Conservation (phyloP, 2,797 vertebrate genomes). For the Neosilurus hyrtlii region DNA sequence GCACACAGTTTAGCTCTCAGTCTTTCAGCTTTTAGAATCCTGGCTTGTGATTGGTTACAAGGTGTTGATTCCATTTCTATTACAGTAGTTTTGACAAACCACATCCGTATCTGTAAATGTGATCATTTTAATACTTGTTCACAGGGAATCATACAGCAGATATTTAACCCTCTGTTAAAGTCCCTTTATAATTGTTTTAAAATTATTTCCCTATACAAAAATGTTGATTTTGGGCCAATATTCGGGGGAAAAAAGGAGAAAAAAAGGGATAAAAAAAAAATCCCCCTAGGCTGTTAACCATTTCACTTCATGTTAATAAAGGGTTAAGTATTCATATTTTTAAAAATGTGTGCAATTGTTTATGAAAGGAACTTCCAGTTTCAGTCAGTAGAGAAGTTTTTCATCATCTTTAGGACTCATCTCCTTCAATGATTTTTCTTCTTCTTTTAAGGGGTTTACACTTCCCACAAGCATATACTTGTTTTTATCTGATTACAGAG, state of each 20-base stretch:
- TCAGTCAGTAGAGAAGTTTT: neutral
- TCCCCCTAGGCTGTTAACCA: too few species aligned
- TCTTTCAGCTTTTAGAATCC: neutral
- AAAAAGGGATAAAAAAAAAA: too few species aligned
- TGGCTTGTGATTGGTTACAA: neutral
- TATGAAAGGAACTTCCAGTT: neutral
- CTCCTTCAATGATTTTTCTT: too few species aligned
- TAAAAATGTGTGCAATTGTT: too few species aligned
- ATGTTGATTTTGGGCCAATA: too few species aligned
- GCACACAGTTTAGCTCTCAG: neutral
- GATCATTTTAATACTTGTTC: neutral
- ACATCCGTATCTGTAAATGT: neutral
- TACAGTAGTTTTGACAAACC: neutral
- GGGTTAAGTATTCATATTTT: too few species aligned
- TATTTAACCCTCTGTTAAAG: too few species aligned
- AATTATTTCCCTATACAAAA: too few species aligned
- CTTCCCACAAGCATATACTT: neutral
- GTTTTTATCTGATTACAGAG: too few species aligned
- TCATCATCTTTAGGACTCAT: neutral
- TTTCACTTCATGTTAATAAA: too few species aligned
- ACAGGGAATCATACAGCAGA: neutral
- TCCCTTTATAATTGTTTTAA: too few species aligned
- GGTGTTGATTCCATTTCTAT: neutral
- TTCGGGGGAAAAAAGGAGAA: too few species aligned
- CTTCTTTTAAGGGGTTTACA: neutral